Conservation (phyloP, 1,140 invertebrate species). For the Pectinophora gossypiella region DNA sequence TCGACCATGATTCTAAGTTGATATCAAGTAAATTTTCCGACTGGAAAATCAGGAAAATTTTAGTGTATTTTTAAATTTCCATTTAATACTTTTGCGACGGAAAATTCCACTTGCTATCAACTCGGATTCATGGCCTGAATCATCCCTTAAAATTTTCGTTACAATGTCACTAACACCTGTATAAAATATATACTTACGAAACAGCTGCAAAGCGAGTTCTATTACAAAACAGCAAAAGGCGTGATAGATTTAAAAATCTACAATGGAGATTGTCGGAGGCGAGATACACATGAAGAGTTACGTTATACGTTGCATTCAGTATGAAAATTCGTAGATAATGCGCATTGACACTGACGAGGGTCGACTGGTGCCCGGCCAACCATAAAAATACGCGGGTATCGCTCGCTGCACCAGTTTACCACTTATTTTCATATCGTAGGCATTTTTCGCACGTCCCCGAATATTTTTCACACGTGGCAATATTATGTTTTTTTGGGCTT, state of each 20-base stretch:
- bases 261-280: not conserved
- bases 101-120: too few relatives aligned
- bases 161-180: too few relatives aligned
- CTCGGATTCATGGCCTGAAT: too few relatives aligned
- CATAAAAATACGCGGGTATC: conserved; percentile 60
- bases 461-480: too few relatives aligned
- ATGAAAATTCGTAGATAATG: conserved; percentile 56
- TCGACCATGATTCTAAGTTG: too few relatives aligned
- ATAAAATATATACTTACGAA: conserved; percentile 9
- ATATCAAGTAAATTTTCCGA: too few relatives aligned
- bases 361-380: conserved; percentile 46
- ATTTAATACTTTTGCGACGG: too few relatives aligned
- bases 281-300: not conserved
- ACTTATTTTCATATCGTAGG: conserved; percentile 41
- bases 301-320: conserved; percentile 51
- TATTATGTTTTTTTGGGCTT: too few relatives aligned
- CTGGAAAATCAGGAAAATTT: too few relatives aligned
- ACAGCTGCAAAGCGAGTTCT: conserved; percentile 7
- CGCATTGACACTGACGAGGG: conserved; percentile 59
- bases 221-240: conserved; percentile 5
- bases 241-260: conserved; percentile 8
- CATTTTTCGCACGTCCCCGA: not conserved
- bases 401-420: conserved; percentile 34
- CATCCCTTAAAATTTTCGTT: too few relatives aligned
- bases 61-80: too few relatives aligned